A percentile compares a stretch with the other conserved stretches of the same genome.
Evolutionary conservation across 2,797 vertebrate species (phyloP).

Genomic region (Argentina silus): DNA sequence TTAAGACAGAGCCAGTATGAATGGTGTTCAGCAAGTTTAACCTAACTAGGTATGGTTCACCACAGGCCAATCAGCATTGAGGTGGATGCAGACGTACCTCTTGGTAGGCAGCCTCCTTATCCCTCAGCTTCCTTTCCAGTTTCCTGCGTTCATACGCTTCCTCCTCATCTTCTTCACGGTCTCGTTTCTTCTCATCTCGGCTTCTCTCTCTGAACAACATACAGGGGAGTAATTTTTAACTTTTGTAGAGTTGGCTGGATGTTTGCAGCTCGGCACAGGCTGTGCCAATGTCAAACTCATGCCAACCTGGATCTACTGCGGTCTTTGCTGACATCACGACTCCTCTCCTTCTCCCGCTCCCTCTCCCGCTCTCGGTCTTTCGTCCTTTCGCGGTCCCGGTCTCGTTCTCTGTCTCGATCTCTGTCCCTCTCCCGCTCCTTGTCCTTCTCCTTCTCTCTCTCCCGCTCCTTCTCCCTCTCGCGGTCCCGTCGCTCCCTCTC

Average conservation of each 20-base stretch:
- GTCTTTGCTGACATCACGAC: constrained; percentile 76
- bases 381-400: constrained; percentile 54
- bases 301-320: constrained; percentile 89
- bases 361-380: constrained; percentile 53
- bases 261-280: constrained; percentile 36
- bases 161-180: constrained; percentile 93
- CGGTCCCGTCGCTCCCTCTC: constrained; percentile 89
- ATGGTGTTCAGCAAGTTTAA: too few relatives aligned
- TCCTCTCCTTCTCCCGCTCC: constrained; percentile 56
- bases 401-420: constrained; percentile 64
- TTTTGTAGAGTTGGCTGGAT: not conserved
- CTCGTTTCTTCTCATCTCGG: constrained; percentile 93
- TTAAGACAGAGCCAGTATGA: too few relatives aligned
- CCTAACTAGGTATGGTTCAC: too few relatives aligned
- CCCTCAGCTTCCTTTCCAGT: constrained; percentile 93
- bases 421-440: constrained; percentile 87
- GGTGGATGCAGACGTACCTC: constrained; percentile 77
- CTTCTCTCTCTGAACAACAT: constrained; percentile 81
- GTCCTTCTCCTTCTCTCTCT: constrained; percentile 83
- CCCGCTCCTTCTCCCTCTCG: constrained; percentile 85
- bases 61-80: not conserved
- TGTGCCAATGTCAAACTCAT: not conserved
- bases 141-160: constrained; percentile 94
- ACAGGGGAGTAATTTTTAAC: not conserved
- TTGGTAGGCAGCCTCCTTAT: constrained; percentile 98